Conservation (phyloP, 2,888 invertebrate species). For the Mesorhabditis belari region DNA sequence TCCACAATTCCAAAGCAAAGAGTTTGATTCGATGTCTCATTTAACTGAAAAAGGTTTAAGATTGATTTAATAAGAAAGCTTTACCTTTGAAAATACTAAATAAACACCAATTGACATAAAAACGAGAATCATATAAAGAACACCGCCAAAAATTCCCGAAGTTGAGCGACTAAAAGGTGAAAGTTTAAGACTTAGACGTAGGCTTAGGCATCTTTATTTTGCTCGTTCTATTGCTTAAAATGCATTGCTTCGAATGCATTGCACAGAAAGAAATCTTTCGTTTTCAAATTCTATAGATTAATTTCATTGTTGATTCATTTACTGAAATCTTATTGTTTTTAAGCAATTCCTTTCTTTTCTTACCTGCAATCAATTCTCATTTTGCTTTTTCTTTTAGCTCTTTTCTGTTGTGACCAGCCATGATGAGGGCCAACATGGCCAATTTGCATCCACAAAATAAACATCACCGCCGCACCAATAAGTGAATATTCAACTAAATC, state of each 20-base stretch:
- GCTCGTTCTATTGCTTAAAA: too few species aligned
- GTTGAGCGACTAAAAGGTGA: too few species aligned
- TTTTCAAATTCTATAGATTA: not conserved
- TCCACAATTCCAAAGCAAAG: constrained; percentile 47
- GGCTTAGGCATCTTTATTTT: too few species aligned
- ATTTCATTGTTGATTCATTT: not conserved
- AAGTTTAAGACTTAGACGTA: too few species aligned
- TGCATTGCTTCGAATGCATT: too few species aligned
- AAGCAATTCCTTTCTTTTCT: not conserved
- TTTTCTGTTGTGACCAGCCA: constrained; percentile 6
- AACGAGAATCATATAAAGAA: too few species aligned
- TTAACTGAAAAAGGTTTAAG: too few species aligned
- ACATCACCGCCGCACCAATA: constrained; percentile 51
- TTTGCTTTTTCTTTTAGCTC: constrained; percentile 31
- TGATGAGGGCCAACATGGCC: constrained; percentile 20
- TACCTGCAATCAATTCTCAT: constrained; percentile 51
- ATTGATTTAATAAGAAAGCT: too few species aligned
- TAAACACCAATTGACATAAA: too few species aligned
- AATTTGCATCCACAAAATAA: constrained; percentile 48
- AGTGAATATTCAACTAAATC: constrained; percentile 28
- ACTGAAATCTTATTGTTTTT: not conserved
- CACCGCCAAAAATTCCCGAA: too few species aligned
- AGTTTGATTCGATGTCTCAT: too few species aligned
- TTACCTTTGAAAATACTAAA: too few species aligned
- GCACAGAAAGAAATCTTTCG: not conserved